Percentiles rank a stretch among this genome's conserved stretches.
phyloP scores from a whole-genome alignment of 2,888 invertebrate genomes.

The Siphlonurus alternatus region DNA sequence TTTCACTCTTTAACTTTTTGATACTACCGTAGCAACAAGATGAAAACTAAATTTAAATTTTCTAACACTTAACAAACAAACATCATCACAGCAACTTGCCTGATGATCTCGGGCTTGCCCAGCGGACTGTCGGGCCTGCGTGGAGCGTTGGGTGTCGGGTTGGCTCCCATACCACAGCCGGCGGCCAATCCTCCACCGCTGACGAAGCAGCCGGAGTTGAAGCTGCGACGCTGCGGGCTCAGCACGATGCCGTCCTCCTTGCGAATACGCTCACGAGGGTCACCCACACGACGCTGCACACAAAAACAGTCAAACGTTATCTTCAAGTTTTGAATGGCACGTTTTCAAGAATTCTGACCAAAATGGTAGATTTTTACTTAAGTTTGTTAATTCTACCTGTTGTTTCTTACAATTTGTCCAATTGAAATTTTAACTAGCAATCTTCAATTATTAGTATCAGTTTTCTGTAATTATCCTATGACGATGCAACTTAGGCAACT shows the following conservation, averaged over 20 bases:
- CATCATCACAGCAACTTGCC: no score
- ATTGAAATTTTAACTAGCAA: no score
- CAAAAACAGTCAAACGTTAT: constrained; percentile 13
- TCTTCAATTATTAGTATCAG: no score
- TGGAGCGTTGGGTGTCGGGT: constrained; percentile 19
- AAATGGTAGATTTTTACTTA: no score
- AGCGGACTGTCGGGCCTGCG: constrained; percentile 27
- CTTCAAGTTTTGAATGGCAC: no score
- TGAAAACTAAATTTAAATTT: neutral
- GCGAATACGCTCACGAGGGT: constrained; percentile 58
- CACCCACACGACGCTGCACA: constrained; percentile 37
- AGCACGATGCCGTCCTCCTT: constrained; percentile 73
- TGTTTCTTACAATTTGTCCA: no score
- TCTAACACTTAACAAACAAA: neutral
- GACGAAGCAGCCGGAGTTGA: constrained; percentile 75
- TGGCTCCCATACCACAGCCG: constrained; percentile 25
- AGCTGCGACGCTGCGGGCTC: constrained; percentile 71
- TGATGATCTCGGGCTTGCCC: constrained; percentile 24
- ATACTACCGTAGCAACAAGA: neutral
- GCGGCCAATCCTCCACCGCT: neutral
- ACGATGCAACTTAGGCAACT: no score
- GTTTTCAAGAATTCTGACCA: no score
- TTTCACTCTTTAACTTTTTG: neutral
- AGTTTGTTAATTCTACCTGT: no score
- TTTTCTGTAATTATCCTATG: no score